Conservation (phyloP, 2,797 vertebrate genomes). For the Ambastaia sidthimunki region DNA sequence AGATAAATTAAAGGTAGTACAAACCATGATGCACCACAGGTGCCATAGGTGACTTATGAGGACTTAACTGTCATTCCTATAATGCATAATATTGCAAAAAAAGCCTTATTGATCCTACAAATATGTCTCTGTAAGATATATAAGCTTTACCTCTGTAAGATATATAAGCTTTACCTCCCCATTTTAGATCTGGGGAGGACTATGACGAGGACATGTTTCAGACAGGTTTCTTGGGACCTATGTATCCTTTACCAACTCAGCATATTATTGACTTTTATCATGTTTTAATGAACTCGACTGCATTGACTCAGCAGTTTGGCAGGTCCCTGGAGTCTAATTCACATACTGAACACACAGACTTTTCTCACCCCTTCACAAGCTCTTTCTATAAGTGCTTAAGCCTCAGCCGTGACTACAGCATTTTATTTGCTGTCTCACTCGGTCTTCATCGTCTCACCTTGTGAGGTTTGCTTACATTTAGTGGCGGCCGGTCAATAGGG, state of each 20-base stretch:
- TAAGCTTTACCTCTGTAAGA: too few species aligned
- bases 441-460: background rate
- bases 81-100: too few species aligned
- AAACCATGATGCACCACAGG: too few species aligned
- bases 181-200: background rate
- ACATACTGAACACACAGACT: conserved; percentile 6
- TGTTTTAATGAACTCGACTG: conserved; percentile 48
- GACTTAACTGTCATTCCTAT: too few species aligned
- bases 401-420: conserved; percentile 1
- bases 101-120: too few species aligned
- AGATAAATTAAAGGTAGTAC: too few species aligned
- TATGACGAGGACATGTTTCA: background rate
- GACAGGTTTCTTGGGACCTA: background rate
- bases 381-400: background rate
- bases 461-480: conserved; percentile 12
- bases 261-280: background rate
- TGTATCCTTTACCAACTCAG: background rate
- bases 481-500: too few species aligned
- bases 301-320: conserved; percentile 39
- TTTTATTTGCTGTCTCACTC: background rate
- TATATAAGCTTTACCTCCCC: too few species aligned
- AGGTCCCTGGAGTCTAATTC: conserved; percentile 29
- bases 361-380: background rate
- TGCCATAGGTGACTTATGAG: too few species aligned
- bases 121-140: too few species aligned